Conservation (phyloP, 2,113 vertebrate species). For the Emydura subglobosa region DNA sequence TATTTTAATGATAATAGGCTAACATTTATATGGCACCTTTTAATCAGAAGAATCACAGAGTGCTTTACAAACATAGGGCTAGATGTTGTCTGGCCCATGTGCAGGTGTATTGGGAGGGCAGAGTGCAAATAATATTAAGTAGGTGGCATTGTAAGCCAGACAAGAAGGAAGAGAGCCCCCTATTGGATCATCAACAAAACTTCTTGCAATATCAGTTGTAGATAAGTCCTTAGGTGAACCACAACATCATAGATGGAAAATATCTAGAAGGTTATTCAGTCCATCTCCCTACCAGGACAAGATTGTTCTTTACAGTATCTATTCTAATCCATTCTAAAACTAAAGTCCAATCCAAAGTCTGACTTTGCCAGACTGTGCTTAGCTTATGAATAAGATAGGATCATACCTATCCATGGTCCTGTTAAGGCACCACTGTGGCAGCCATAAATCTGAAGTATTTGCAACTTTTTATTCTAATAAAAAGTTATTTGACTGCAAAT, state of each 20-base stretch:
- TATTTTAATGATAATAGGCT: background rate
- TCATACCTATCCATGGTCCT: fast-evolving
- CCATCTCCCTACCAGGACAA: background rate
- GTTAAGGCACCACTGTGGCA: background rate
- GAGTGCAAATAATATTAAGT: background rate
- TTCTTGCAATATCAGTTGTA: background rate
- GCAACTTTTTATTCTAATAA: background rate
- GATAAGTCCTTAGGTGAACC: background rate
- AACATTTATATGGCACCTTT: background rate
- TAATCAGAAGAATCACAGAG: background rate
- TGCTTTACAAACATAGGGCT: background rate
- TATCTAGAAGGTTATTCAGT: background rate
- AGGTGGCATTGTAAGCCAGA: background rate
- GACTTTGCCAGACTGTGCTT: background rate
- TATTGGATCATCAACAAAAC: background rate
- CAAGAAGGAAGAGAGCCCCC: background rate
- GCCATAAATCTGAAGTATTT: background rate
- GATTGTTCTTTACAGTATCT: background rate
- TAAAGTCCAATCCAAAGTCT: background rate
- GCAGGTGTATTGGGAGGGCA: background rate
- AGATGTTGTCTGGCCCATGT: background rate
- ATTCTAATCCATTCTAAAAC: background rate
- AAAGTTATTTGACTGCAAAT: background rate
- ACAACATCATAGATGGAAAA: background rate
- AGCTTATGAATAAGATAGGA: background rate